Evolutionary conservation across 2,888 invertebrate species (phyloP).

Genomic region (Cancer borealis): DNA sequence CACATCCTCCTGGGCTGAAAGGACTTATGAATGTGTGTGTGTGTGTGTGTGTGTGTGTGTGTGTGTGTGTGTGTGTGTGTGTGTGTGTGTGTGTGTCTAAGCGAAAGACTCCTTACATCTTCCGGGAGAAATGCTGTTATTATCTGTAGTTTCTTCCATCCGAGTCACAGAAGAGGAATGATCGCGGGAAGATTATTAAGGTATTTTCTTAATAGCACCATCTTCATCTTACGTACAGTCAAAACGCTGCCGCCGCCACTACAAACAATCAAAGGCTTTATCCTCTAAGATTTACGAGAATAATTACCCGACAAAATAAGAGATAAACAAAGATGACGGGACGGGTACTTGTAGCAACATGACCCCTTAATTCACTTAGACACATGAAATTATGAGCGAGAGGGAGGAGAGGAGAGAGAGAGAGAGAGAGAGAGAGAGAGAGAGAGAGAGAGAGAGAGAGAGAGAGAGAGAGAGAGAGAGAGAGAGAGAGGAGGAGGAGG

Average conservation of each 20-base stretch:
- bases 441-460: slow-evolving; percentile 62
- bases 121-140: slow-evolving; percentile 15
- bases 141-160: background rate
- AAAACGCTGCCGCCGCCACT: background rate
- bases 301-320: background rate
- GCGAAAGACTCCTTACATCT: background rate
- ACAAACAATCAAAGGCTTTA: background rate
- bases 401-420: slow-evolving; percentile 14
- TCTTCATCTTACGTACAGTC: background rate
- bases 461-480: slow-evolving; percentile 64
- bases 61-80: too few relatives aligned
- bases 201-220: background rate
- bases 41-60: too few relatives aligned
- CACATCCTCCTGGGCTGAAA: background rate
- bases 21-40: background rate
- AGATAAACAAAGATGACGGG: background rate
- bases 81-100: background rate
- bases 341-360: background rate
- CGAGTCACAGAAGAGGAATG: background rate
- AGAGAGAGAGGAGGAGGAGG: slow-evolving; percentile 29
- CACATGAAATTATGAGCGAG: background rate
- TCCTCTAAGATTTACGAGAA: background rate
- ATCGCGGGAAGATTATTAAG: background rate
- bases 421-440: slow-evolving; percentile 49
- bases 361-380: background rate